Evolutionary conservation across 2,797 vertebrate species (phyloP), one percentile per base, ranked within the genome.

Genomic region (Protosalanx chinensis): DNA sequence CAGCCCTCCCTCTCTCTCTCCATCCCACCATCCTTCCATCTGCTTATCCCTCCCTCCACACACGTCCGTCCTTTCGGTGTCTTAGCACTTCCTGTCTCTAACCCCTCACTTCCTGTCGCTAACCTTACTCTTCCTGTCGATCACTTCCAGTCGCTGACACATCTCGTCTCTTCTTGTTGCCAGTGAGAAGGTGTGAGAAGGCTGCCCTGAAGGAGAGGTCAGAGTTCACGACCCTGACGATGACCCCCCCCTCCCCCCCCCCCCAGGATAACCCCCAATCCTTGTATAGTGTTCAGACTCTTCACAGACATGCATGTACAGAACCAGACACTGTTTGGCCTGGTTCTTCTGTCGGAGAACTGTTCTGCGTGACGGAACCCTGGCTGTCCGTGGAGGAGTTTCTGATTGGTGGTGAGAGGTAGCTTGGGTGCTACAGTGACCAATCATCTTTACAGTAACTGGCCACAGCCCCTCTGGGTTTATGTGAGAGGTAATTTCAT

Each of bases 151-250:
- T 35, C 6, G 33, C 49, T 18, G 56, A 20, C 77, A 70, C 46
- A 33, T 18, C 0, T 72, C 20, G 10, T 12, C 80, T 81, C 32
- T 27, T 27, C 74, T 77, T 5, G 15, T 78, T 64, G 75, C 59
- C 86, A 95, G 94, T 79, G 93, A 95, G 86, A 94, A 94, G 81
- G 87, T 95, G 81, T 95, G 90, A 95, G 79, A 72, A 76, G 7
- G 30, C 74, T 79, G 51, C 51, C 5, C 51, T 56, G 51, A n/a
- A 16, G 51, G 51, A n/a, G 51, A 56, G 51, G 15, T 56, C 51
- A 56, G 10, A 56, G 51, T 16, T 56, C 6, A 56, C 15, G 18
- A 16, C 51, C 4, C 18, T 56, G 51, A 56, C 18, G 15, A n/a
- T n/a, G 18, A 56, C 51, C 15, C 5, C 12, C 12, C 23, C 23